These are phyloP conservation scores for Sinodicranocentrus sp. DNA, from an alignment of 2,888 invertebrate species.

Conservation along the genomic window DNA sequence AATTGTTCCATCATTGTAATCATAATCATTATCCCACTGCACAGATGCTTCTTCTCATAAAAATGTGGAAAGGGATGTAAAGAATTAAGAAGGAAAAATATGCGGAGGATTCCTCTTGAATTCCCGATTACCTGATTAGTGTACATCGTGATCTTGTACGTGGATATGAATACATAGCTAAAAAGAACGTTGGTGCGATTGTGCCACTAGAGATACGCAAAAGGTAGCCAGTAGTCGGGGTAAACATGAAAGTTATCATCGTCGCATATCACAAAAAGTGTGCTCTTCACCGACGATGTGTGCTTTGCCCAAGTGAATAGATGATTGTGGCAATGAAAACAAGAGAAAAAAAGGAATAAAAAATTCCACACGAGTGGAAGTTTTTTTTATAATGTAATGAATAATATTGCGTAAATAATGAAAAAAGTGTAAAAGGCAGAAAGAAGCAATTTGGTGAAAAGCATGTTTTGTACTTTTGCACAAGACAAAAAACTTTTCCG, in stretches of 20 bases:
- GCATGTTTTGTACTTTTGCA: background rate
- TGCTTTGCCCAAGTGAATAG: no score
- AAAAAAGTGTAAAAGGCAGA: background rate
- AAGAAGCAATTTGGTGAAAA: background rate
- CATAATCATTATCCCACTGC: conserved; percentile 27
- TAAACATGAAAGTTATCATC: background rate
- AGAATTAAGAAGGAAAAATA: conserved; percentile 45
- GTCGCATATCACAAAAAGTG: background rate
- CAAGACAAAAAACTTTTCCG: conserved; percentile 8
- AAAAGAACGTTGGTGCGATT: no score
- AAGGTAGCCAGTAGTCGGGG: no score
- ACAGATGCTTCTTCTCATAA: conserved; percentile 47
- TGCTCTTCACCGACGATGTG: background rate
- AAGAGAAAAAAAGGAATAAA: no score
- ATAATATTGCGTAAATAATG: background rate
- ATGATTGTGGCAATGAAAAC: no score
- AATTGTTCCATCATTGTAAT: conserved; percentile 48
- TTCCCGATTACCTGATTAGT: conserved; percentile 47
- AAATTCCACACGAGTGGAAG: no score
- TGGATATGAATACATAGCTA: conserved; percentile 24
- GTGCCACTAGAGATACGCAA: no score
- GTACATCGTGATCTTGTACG: conserved; percentile 6
- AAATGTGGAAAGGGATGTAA: conserved; percentile 51
- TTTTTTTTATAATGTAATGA: background rate
- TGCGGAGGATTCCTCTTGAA: conserved; percentile 44